Conservation (phyloP, 2,888 invertebrate genomes). For the Diabrotica balteata region DNA sequence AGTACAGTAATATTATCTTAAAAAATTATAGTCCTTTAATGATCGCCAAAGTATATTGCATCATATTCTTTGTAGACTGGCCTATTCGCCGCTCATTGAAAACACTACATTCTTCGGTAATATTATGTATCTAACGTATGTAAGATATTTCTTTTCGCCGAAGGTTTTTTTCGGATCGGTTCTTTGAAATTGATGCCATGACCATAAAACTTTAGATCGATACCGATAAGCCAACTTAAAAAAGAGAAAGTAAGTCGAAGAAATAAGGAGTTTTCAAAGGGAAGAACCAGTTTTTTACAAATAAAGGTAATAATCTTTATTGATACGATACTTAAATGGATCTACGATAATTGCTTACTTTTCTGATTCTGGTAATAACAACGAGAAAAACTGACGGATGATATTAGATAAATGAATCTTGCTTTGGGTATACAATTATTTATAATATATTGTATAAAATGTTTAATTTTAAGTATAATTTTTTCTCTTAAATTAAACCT, state of each 20-base stretch:
- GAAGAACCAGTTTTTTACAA: background rate
- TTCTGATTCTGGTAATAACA: background rate
- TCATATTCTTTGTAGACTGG: background rate
- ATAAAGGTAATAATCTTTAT: background rate
- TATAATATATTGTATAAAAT: too few relatives aligned
- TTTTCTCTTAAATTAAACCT: too few relatives aligned
- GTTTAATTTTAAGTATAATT: too few relatives aligned
- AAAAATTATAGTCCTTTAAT: too few relatives aligned
- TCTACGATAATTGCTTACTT: background rate
- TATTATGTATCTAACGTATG: slow-evolving; percentile 28
- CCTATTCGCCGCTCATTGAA: background rate
- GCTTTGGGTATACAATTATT: too few relatives aligned
- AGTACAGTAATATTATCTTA: too few relatives aligned
- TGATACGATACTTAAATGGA: background rate
- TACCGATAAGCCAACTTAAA: slow-evolving; percentile 15
- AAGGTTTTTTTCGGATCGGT: slow-evolving; percentile 9
- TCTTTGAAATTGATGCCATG: slow-evolving; percentile 17
- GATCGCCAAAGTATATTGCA: too few relatives aligned
- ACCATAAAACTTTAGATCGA: slow-evolving; percentile 21
- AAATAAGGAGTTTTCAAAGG: background rate
- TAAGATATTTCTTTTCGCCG: slow-evolving; percentile 25
- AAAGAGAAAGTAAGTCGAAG: slow-evolving; percentile 13
- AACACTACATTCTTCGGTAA: slow-evolving; percentile 10
- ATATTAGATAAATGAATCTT: too few relatives aligned
- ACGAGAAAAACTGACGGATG: too few relatives aligned